Conservation (phyloP, 2,797 vertebrate genomes). For the Tiaroga cobitis region DNA sequence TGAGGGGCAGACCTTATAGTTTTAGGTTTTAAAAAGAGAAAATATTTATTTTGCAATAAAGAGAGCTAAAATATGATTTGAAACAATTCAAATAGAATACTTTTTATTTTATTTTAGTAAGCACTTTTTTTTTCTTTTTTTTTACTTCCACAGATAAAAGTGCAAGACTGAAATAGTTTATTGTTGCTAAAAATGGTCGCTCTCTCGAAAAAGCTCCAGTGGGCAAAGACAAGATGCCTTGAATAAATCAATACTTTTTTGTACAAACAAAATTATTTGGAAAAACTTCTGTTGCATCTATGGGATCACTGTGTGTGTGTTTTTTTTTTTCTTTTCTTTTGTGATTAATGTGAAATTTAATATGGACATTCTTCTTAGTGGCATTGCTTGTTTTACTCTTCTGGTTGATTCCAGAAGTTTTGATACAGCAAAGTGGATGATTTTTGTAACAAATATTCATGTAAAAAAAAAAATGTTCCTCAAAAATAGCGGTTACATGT, state of each 20-base stretch:
- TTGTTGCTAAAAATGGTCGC: slow-evolving; percentile 9
- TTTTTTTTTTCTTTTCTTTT: slow-evolving; percentile 34
- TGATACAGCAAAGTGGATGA: slow-evolving; percentile 45
- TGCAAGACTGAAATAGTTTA: slow-evolving; percentile 45
- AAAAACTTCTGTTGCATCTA: slow-evolving; percentile 51
- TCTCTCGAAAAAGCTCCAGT: slow-evolving; percentile 43
- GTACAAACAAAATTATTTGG: slow-evolving; percentile 38
- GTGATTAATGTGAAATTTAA: slow-evolving; percentile 53
- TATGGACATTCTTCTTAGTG: slow-evolving; percentile 42
- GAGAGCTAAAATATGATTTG: slow-evolving; percentile 65
- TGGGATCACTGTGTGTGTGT: slow-evolving; percentile 50
- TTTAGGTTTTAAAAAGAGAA: slow-evolving; percentile 69
- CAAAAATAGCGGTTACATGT: slow-evolving; percentile 32
- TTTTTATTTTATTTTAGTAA: slow-evolving; percentile 64
- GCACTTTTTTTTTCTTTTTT: slow-evolving; percentile 51
- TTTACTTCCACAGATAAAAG: slow-evolving; percentile 38
- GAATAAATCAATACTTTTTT: slow-evolving; percentile 45
- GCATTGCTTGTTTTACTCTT: slow-evolving; percentile 33
- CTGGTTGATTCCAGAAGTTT: slow-evolving; percentile 49
- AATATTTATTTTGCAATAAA: slow-evolving; percentile 85
- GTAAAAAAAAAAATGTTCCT: slow-evolving; percentile 25
- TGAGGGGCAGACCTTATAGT: slow-evolving; percentile 70
- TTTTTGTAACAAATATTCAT: slow-evolving; percentile 54
- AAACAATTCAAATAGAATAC: slow-evolving; percentile 45
- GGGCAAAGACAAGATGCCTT: slow-evolving; percentile 59